Base-by-base conservation (phyloP, 1,140 invertebrate genomes). In the Drosophila sproati region DNA sequence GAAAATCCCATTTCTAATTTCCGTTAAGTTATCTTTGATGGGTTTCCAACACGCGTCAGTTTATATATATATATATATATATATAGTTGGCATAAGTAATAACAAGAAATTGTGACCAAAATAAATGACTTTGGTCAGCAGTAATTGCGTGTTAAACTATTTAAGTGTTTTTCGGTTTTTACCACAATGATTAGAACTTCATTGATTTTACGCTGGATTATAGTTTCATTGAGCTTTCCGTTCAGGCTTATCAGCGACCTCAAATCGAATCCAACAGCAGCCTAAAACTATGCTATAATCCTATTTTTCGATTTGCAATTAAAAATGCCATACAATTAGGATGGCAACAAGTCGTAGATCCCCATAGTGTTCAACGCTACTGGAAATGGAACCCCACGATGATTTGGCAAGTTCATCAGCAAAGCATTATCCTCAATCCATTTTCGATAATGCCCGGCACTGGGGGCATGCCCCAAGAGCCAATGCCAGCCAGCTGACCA, bases 381-480 rank as follows among this genome's bases (percentile, higher is more conserved):
- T 4, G 0, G 3, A n/a, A n/a, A 39, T 8, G 8, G 39, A 43
- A n/a, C 3, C 10, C 1, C 20, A 20, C 20, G 10, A n/a, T 43
- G 39, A 1, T 2, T 4, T 3, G 4, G 10, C 39, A 3, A 4
- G 2, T 43, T n/a, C 10, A 3, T 3, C 10, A 43, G 10, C 20
- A 20, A 4, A 43, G 10, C 10, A 0, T 12, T 20, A 1, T 37
- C 41, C 4, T 34, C 31, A 10, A 95, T 94, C 95, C 95, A 97
- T 12, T 92, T 77, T 1, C 93, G 89, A 64, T 95, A 95, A 39
- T 93, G 12, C 96, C 96, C 0, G 96, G 96, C 76, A 94, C 94
- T 3, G 78, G 71, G 0, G 94, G 93, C 52, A 93, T 80, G 3
- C 96, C 96, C 95, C 95, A 96, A 5, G 96, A 96, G 0, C 95